A percentile compares a stretch with the other conserved stretches of the same genome.
Evolutionary conservation across 1,140 invertebrate genomes (phyloP).

Genomic region (Drosophila subobscura): DNA sequence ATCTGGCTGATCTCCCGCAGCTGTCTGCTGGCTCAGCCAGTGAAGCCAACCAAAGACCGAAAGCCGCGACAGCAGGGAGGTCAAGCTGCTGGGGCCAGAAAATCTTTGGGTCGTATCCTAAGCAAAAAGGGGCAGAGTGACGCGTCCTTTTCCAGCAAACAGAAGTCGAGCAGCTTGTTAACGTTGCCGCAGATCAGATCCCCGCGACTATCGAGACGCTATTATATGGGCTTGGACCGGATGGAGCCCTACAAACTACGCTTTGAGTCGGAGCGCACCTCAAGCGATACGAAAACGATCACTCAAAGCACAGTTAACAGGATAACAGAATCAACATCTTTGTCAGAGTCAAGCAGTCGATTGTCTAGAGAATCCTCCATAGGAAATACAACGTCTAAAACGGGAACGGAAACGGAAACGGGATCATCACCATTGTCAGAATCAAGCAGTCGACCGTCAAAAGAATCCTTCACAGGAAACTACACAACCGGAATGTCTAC

Average conservation of each 20-base stretch:
- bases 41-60: accelerated
- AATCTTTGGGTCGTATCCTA: neutral
- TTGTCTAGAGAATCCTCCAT: neutral
- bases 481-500: no score
- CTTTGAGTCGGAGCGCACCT: no score
- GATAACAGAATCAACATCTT: neutral
- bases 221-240: neutral
- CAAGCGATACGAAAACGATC: neutral
- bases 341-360: no score
- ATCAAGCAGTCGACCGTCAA: no score
- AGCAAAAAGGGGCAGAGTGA: neutral
- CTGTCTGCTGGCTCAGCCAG: conserved; percentile 7
- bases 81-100: neutral
- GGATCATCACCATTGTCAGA: neutral
- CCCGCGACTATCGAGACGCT: conserved; percentile 3
- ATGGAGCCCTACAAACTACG: neutral
- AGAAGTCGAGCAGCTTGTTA: neutral
- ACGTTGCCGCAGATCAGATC: neutral
- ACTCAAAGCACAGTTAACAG: no score
- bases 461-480: no score
- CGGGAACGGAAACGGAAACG: no score
- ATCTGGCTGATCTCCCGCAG: conserved; percentile 41
- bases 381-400: no score
- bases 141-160: neutral
- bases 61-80: neutral